These are phyloP conservation scores for Malacoraja senta DNA, from an alignment of 2,797 vertebrate genomes.

Conservation along the genomic window DNA sequence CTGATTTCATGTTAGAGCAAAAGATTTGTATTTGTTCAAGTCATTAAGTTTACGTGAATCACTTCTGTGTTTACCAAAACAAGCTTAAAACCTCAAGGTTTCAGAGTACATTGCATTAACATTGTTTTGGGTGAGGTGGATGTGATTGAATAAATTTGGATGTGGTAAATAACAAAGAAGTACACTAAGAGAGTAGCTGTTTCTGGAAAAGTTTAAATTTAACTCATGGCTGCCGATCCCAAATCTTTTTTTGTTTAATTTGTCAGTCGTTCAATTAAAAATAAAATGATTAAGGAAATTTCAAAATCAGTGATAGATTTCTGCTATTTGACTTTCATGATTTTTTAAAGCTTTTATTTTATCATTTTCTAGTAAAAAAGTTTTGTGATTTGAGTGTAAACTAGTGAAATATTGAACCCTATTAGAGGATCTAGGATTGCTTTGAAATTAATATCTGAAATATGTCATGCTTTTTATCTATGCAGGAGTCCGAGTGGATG, in stretches of 20 bases:
- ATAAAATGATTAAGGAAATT: neutral
- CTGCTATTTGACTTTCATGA: neutral
- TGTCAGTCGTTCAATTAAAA: neutral
- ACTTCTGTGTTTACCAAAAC: too few species aligned
- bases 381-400: neutral
- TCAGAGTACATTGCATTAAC: neutral
- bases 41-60: neutral
- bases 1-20: neutral
- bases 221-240: neutral
- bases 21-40: neutral
- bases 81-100: neutral
- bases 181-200: neutral
- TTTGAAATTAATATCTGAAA: conserved; percentile 36
- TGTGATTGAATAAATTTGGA: neutral
- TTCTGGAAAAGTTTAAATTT: neutral
- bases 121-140: neutral
- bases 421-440: conserved; percentile 18
- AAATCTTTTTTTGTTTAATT: neutral
- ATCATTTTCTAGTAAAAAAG: neutral
- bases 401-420: conserved; percentile 26
- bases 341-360: neutral
- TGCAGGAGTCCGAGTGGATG: conserved; percentile 57
- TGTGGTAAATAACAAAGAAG: neutral
- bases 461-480: conserved; percentile 38
- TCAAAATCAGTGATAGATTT: neutral